These are phyloP conservation scores for Oryctes rhinoceros DNA, from an alignment of 1,140 invertebrate genomes.

Conservation along the genomic window DNA sequence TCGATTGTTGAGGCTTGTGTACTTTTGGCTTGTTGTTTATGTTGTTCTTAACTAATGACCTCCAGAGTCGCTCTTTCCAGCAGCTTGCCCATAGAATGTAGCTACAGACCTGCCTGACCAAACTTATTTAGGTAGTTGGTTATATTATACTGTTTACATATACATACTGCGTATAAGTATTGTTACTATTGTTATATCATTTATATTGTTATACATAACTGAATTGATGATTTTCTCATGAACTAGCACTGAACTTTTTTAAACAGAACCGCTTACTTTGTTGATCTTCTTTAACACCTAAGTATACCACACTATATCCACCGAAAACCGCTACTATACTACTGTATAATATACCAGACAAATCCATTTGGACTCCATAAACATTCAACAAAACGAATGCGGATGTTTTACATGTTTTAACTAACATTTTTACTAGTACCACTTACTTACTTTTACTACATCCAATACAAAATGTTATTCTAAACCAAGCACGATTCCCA, in stretches of 20 bases:
- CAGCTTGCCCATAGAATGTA: constrained; percentile 60
- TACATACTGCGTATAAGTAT: constrained; percentile 16
- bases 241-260: constrained; percentile 46
- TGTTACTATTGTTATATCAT: constrained; percentile 19
- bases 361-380: not conserved
- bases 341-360: constrained; percentile 4
- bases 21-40: constrained; percentile 53
- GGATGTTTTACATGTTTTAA: not conserved
- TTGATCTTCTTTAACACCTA: constrained; percentile 50
- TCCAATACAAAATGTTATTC: too few relatives aligned
- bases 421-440: not conserved
- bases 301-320: not conserved
- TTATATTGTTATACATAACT: constrained; percentile 18
- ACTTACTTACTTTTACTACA: too few relatives aligned
- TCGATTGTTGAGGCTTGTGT: constrained; percentile 46
- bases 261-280: constrained; percentile 54
- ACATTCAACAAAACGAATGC: constrained; percentile 15
- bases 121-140: constrained; percentile 48
- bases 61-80: constrained; percentile 43
- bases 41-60: constrained; percentile 38
- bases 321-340: not conserved
- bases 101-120: constrained; percentile 57
- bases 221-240: constrained; percentile 39
- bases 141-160: constrained; percentile 31
- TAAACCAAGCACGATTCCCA: too few relatives aligned